Conservation (phyloP, 2,888 invertebrate species). For the Leptopilina myrica region DNA sequence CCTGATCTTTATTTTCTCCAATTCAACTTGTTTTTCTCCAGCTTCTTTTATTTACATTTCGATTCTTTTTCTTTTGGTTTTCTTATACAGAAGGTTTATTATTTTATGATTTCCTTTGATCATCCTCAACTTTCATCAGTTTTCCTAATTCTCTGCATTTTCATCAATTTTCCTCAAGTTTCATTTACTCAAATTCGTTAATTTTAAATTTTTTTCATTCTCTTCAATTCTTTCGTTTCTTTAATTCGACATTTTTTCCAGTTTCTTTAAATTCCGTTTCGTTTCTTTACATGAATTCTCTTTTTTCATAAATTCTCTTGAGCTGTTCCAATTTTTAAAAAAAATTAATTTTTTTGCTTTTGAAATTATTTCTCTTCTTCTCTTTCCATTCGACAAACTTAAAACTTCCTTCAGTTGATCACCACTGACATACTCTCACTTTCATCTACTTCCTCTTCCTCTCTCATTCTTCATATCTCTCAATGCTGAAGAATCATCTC, state of each 20-base stretch:
- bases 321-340: background rate
- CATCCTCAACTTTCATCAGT: background rate
- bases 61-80: background rate
- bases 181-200: too few relatives aligned
- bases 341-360: too few relatives aligned
- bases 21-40: background rate
- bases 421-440: conserved; percentile 38
- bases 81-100: background rate
- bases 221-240: background rate
- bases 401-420: conserved; percentile 4
- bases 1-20: too few relatives aligned
- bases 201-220: background rate
- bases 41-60: conserved; percentile 16
- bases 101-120: background rate
- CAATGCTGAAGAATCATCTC: conserved; percentile 24
- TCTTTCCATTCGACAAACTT: background rate
- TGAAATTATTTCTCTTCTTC: background rate
- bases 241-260: background rate
- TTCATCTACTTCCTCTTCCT: conserved; percentile 39
- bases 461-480: conserved; percentile 30
- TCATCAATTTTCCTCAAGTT: too few relatives aligned
- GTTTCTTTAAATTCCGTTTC: background rate
- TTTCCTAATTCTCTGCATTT: background rate
- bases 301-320: too few relatives aligned
- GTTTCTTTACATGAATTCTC: too few relatives aligned